phyloP scores from a whole-genome alignment of 2,888 invertebrate species.

The Herminia tarsipennalis region DNA sequence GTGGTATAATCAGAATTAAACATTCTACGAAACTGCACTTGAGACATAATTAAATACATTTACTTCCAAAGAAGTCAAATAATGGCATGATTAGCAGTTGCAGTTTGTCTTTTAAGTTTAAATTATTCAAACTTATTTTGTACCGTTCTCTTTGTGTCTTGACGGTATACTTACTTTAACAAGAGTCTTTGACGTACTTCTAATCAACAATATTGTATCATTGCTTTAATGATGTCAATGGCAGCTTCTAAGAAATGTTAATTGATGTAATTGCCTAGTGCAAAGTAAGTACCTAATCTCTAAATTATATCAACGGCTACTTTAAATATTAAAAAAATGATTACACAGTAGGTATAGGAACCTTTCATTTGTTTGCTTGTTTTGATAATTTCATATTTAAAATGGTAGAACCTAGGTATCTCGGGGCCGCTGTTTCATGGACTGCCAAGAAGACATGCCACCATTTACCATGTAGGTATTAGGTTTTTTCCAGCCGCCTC shows the following conservation, averaged over 20 bases:
- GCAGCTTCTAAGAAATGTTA: constrained; percentile 45
- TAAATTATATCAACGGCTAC: constrained; percentile 11
- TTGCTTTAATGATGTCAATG: constrained; percentile 33
- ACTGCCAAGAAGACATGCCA: too few species aligned
- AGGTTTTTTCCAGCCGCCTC: too few species aligned
- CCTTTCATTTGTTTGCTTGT: too few species aligned
- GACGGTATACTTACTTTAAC: constrained; percentile 11
- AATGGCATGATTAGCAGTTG: constrained; percentile 12
- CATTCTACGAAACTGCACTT: constrained; percentile 26
- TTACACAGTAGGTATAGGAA: background rate
- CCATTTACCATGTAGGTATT: too few species aligned
- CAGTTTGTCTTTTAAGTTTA: constrained; percentile 15
- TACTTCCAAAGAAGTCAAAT: constrained; percentile 28
- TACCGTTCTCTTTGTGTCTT: constrained; percentile 9
- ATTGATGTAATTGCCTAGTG: constrained; percentile 49
- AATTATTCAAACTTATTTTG: constrained; percentile 14
- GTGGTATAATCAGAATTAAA: constrained; percentile 12
- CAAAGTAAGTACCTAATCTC: constrained; percentile 38
- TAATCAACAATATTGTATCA: constrained; percentile 40
- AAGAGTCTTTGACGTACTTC: constrained; percentile 19
- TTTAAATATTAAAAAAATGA: background rate
- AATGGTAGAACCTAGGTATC: too few species aligned
- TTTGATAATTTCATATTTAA: too few species aligned
- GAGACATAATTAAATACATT: constrained; percentile 36
- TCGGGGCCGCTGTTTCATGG: too few species aligned